These are phyloP conservation scores for Heliconius aoede DNA, from an alignment of 2,888 invertebrate species.

Conservation along the genomic window DNA sequence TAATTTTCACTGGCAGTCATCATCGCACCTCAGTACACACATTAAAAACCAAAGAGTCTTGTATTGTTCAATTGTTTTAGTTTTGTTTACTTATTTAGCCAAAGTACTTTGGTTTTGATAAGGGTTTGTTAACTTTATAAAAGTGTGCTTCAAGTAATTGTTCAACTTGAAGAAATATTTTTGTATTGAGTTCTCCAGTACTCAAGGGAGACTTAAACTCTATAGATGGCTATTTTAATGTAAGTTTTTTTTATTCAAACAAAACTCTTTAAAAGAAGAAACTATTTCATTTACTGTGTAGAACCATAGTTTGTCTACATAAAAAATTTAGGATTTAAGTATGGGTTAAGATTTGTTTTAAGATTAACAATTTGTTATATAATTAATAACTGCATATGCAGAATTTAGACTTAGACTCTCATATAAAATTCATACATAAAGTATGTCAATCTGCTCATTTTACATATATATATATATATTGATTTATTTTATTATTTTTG, in stretches of 20 bases:
- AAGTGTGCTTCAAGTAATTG: too few species aligned
- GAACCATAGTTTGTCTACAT: conserved; percentile 1
- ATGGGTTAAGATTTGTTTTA: conserved; percentile 5
- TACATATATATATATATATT: neutral
- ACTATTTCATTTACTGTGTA: too few species aligned
- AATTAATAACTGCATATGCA: conserved; percentile 22
- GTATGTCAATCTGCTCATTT: conserved; percentile 14
- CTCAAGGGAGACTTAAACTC: neutral
- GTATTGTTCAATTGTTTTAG: conserved; percentile 39
- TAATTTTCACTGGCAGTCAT: neutral
- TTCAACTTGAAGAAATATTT: too few species aligned
- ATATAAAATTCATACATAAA: neutral
- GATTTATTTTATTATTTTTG: neutral
- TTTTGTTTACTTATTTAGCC: conserved; percentile 31
- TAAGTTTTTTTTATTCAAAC: neutral
- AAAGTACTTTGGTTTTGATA: conserved; percentile 22
- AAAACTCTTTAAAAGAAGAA: neutral
- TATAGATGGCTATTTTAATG: neutral
- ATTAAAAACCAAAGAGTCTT: conserved; percentile 42
- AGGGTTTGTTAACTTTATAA: too few species aligned
- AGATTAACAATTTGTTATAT: conserved; percentile 25
- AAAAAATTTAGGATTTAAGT: too few species aligned
- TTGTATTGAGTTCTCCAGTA: too few species aligned
- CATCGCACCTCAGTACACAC: conserved; percentile 21
- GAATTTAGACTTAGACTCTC: neutral